Base-by-base conservation (phyloP, 2,888 invertebrate genomes). In the Leucophenga montana region DNA sequence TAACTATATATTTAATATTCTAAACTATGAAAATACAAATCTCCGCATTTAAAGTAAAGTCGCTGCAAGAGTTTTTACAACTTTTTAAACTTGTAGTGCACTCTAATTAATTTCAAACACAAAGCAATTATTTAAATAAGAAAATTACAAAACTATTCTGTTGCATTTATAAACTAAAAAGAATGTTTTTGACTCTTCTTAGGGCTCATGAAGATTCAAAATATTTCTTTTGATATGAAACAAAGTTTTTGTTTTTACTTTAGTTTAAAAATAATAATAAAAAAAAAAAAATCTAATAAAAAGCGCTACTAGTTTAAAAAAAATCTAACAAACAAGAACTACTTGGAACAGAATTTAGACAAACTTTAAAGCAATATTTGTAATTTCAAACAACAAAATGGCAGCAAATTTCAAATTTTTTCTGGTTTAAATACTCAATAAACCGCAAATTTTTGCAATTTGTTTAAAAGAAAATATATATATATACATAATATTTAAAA, bases 141-240 rank as follows among this genome's bases (percentile, higher is more conserved):
- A n/a, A 27, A 31, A 5, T 39, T 22, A 56, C 0, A n/a, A 14
- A 57, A n/a, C 18, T 31, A 4, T 64, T 67, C 22, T 14, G 27
- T 46, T 69, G 16, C 9, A 22, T 57, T 66, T 59, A 62, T 54
- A 46, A 57, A 44, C 39, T 68, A 48, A 85, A n/a, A 85, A 85
- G 82, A 74, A 77, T 78, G 71, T 69, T 77, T 86, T 85, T 82
- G 85, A 76, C 75, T 83, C 83, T 85, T 83, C 84, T 78, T 80
- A 80, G 87, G 87, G 87, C 87, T 87, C 87, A 87, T 84, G 85
- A 82, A 84, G 85, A 80, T 76, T 83, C 85, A 82, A 85, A 82
- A 79, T 77, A 80, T 82, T 78, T 85, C 85, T 86, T 85, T 85
- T 82, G 77, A 50, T 65, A 74, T 5, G 39, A 3, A 11, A 39